Conservation (phyloP, 2,113 vertebrate genomes). For the Lophotis ruficrista region DNA sequence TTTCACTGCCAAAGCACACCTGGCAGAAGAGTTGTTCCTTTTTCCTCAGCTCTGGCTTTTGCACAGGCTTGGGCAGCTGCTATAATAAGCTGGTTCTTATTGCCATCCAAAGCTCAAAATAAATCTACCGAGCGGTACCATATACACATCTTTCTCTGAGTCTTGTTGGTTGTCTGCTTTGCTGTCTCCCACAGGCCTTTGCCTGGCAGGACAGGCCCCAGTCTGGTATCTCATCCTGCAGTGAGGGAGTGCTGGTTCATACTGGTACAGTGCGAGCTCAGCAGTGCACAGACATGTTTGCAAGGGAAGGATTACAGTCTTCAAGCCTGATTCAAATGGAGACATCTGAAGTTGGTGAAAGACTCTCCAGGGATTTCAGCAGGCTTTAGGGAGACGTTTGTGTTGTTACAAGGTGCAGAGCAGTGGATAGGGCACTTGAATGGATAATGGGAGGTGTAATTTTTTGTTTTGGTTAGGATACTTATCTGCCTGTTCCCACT, state of each 20-base stretch:
- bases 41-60: neutral
- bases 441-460: neutral
- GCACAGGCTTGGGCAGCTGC: neutral
- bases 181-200: neutral
- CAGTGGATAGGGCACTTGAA: neutral
- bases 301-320: neutral
- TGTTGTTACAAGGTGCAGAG: neutral
- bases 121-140: fast-evolving
- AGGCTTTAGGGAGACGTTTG: neutral
- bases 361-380: neutral
- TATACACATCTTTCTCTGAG: neutral
- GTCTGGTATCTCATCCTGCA: neutral
- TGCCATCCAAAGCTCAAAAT: neutral
- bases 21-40: neutral
- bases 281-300: fast-evolving
- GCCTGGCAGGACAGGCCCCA: neutral
- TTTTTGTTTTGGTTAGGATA: neutral
- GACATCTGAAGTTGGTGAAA: neutral
- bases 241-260: neutral
- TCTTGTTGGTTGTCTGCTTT: neutral
- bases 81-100: neutral
- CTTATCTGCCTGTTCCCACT: neutral
- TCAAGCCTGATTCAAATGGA: neutral
- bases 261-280: neutral
- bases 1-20: neutral